Evolutionary conservation across 2,888 invertebrate genomes (phyloP).

Genomic region (Helleia helle): DNA sequence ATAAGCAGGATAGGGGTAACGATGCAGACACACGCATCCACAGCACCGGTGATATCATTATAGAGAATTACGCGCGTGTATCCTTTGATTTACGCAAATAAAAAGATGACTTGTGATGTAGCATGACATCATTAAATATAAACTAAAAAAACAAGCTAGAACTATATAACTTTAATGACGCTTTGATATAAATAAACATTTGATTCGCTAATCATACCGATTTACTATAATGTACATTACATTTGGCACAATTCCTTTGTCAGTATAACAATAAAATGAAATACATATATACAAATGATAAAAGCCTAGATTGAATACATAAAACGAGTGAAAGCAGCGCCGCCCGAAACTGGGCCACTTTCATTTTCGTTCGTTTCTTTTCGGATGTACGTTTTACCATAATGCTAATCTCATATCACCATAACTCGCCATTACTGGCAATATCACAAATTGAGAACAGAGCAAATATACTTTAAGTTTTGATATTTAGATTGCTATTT

Average conservation of each 20-base stretch:
- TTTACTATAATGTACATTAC: not conserved
- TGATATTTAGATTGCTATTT: too few relatives aligned
- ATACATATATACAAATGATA: conserved; percentile 19
- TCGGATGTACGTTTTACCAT: conserved; percentile 47
- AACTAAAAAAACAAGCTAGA: too few relatives aligned
- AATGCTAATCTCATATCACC: conserved; percentile 10
- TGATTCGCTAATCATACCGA: not conserved
- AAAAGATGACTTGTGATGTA: too few relatives aligned
- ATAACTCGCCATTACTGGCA: conserved; percentile 11
- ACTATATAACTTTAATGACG: too few relatives aligned
- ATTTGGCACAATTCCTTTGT: conserved; percentile 3
- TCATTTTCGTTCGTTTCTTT: conserved; percentile 73
- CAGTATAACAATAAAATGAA: conserved; percentile 8
- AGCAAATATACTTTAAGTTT: not conserved
- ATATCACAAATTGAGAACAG: not conserved
- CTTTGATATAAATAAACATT: too few relatives aligned
- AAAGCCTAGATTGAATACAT: conserved; percentile 52
- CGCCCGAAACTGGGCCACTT: conserved; percentile 62
- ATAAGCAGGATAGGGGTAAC: too few relatives aligned
- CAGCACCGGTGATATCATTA: too few relatives aligned
- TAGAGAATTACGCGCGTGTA: too few relatives aligned
- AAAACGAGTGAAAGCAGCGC: conserved; percentile 58
- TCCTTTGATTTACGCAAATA: too few relatives aligned
- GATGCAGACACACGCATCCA: too few relatives aligned
- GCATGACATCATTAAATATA: too few relatives aligned